These are phyloP conservation scores for Chymomyza costata DNA, from an alignment of 1,140 invertebrate genomes.

Conservation along the genomic window DNA sequence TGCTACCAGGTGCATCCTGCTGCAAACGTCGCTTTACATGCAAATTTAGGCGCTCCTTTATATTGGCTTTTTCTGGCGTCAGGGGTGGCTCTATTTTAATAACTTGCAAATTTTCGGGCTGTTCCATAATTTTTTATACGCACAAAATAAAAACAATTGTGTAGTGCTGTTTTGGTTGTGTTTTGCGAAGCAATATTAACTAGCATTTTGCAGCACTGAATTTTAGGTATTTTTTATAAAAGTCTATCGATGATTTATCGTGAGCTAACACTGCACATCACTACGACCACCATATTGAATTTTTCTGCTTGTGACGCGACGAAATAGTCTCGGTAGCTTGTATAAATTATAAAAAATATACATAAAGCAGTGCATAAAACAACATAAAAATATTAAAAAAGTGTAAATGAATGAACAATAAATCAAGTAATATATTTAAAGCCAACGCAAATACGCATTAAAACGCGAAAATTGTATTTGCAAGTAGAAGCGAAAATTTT, in stretches of 20 bases:
- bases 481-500: conserved; percentile 28
- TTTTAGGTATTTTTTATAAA: no score
- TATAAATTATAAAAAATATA: conserved; percentile 50
- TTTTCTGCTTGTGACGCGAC: conserved; percentile 23
- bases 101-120: conserved; percentile 51
- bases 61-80: conserved; percentile 37
- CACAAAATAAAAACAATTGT: background rate
- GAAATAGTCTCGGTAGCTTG: conserved; percentile 27
- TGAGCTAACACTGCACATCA: background rate
- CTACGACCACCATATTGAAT: conserved; percentile 46
- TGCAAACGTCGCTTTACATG: conserved; percentile 66
- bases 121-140: conserved; percentile 23
- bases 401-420: conserved; percentile 56
- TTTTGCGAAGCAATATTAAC: no score
- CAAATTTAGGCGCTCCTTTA: conserved; percentile 65
- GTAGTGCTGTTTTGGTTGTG: background rate
- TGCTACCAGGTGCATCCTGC: conserved; percentile 34
- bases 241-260: no score
- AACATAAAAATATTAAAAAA: conserved; percentile 49
- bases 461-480: conserved; percentile 42
- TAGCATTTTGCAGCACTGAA: no score
- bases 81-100: conserved; percentile 46
- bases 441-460: conserved; percentile 26
- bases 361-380: conserved; percentile 43
- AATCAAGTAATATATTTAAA: conserved; percentile 35